Base-by-base conservation (phyloP, 35 echinoderm and acorn worm species). In the Antedon bifida region DNA sequence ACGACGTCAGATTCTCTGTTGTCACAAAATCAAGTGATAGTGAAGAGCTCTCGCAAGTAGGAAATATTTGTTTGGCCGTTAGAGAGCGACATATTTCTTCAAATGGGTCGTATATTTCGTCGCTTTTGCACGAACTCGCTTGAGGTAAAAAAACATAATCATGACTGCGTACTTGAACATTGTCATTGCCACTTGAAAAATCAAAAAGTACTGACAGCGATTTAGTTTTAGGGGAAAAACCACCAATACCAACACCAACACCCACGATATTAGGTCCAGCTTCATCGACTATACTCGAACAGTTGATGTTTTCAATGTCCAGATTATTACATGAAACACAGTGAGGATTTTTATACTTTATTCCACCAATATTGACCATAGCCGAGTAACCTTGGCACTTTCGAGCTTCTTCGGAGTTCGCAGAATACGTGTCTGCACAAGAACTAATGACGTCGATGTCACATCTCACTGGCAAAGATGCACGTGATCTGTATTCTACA, bases 241-340 rank as follows among this genome's bases (percentile, higher is more conserved):
- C n/a, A n/a, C n/a, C n/a, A n/a, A n/a, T n/a, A n/a, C n/a, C n/a
- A n/a, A n/a, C n/a, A n/a, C n/a, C n/a, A n/a, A n/a, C n/a, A n/a
- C n/a, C n/a, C n/a, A n/a, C n/a, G n/a, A n/a, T n/a, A n/a, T n/a
- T n/a, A n/a, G n/a, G n/a, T n/a, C n/a, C n/a, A n/a, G n/a, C 23
- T 21, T 64, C 51, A 2, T 11, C 23, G 1, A 19, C 51, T 11
- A 64, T 2, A 23, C 23, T 64, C 7, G 51, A 73, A 73, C 35
- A 35, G 33, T 56, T 35, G 32, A 56, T 21, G 46, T 3, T 35
- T 73, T 26, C n/a, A 23, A 56, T 11, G 21, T 74, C 74, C 14
- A 74, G 9, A 35, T 73, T 73, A 34, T 83, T 83, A 31, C 82
- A 83, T 32, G 51, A 73, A 13, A 46, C 82, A 29, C 82, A 83